These are phyloP conservation scores for Balaeniceps rex DNA, from an alignment of 2,113 vertebrate species.

Conservation along the genomic window DNA sequence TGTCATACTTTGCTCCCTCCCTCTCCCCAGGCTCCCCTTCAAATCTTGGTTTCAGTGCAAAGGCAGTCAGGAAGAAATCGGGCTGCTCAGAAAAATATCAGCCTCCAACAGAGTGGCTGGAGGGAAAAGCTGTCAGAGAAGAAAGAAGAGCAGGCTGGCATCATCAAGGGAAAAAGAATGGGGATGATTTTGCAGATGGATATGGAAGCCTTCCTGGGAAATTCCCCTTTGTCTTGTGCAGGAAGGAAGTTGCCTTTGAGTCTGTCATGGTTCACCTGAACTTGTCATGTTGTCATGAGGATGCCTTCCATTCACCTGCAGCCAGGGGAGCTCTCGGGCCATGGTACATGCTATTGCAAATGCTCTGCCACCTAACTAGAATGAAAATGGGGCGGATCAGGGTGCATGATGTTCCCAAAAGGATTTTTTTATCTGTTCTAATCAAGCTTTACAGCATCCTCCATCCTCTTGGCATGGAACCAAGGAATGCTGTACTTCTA, in stretches of 20 bases:
- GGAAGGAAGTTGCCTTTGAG: not conserved
- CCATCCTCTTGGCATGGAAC: not conserved
- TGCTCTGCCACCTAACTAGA: not conserved
- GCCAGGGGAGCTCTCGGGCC: not conserved
- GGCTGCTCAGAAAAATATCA: conserved; percentile 1
- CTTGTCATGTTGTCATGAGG: not conserved
- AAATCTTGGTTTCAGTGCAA: not conserved
- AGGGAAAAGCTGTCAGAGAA: not conserved
- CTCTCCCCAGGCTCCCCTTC: not conserved
- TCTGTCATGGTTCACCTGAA: not conserved
- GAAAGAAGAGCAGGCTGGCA: not conserved
- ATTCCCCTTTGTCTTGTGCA: not conserved
- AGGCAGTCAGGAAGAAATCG: not conserved
- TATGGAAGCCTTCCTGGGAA: not conserved
- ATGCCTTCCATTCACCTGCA: not conserved
- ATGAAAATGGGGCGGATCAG: not conserved
- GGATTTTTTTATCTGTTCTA: not conserved
- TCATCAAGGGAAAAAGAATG: not conserved
- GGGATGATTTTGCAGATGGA: not conserved
- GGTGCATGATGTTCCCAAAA: not conserved
- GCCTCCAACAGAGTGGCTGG: not conserved
- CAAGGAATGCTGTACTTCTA: not conserved
- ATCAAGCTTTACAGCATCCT: not conserved
- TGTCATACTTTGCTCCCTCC: not conserved
- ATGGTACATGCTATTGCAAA: not conserved